Evolutionary conservation across 2,113 vertebrate genomes (phyloP).

Genomic region (Heterotis niloticus): DNA sequence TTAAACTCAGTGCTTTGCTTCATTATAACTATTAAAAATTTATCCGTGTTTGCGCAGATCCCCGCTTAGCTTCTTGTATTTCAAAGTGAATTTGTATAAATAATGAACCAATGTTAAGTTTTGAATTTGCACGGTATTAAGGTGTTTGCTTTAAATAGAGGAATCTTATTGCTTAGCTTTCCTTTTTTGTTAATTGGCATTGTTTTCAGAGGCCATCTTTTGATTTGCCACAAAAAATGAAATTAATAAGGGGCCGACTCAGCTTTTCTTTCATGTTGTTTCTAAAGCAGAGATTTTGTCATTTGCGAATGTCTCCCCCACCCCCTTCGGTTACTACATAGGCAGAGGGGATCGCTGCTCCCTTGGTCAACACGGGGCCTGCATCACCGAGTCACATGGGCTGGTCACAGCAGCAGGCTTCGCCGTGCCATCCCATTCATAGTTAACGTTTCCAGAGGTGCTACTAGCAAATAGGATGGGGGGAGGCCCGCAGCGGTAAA

Average conservation of each 20-base stretch:
- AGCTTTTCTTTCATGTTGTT: no score
- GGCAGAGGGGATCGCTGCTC: not conserved
- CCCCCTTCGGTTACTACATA: no score
- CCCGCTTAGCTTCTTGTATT: not conserved
- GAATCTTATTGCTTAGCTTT: not conserved
- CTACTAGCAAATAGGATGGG: no score
- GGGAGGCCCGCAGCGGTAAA: not conserved
- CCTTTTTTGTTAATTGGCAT: not conserved
- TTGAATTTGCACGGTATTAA: not conserved
- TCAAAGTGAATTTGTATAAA: conserved; percentile 1
- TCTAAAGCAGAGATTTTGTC: no score
- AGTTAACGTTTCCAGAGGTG: not conserved
- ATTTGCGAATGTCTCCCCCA: no score
- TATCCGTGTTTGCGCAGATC: not conserved
- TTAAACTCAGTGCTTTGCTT: not conserved
- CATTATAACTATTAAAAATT: not conserved
- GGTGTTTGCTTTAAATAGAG: not conserved
- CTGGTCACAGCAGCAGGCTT: no score
- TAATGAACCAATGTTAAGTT: not conserved
- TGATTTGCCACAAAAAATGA: not conserved
- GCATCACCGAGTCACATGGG: no score
- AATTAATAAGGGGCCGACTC: no score
- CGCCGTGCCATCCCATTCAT: no score
- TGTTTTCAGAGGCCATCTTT: not conserved
- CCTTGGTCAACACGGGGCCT: not conserved